Percentiles rank a stretch among this genome's conserved stretches.
These are phyloP conservation scores for Agrotis segetum DNA, from an alignment of 2,888 invertebrate genomes.

Conservation along the genomic window DNA sequence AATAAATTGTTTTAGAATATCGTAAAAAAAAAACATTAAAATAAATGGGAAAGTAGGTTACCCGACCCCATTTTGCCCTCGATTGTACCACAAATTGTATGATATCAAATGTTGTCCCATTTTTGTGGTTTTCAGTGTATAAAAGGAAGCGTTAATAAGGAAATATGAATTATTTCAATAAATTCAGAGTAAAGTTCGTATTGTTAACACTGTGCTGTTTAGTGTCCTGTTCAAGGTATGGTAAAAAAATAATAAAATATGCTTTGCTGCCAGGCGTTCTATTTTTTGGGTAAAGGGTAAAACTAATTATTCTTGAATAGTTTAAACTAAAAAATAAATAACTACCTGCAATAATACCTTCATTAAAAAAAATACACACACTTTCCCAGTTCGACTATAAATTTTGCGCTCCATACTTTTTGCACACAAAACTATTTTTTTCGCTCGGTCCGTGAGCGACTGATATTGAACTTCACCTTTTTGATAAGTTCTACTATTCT, in stretches of 20 bases:
- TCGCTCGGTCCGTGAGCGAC: conserved; percentile 7
- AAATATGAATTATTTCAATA: conserved; percentile 41
- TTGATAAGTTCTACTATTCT: conserved; percentile 27
- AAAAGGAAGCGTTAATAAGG: conserved; percentile 33
- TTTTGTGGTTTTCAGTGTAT: conserved; percentile 38
- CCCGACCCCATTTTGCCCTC: conserved; percentile 61
- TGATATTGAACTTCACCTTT: conserved; percentile 42
- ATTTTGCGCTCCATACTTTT: conserved; percentile 19
- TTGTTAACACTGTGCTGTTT: conserved; percentile 26
- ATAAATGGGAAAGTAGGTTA: conserved; percentile 13
- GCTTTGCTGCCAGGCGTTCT: not conserved
- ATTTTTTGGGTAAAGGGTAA: no score
- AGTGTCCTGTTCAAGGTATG: conserved; percentile 6
- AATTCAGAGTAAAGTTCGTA: conserved; percentile 2
- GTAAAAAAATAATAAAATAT: not conserved
- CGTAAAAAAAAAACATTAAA: no score
- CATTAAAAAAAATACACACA: no score
- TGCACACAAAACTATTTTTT: conserved; percentile 12
- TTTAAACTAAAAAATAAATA: no score
- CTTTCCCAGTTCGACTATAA: no score
- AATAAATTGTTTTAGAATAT: no score
- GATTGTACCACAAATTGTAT: conserved; percentile 37
- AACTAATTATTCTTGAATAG: no score
- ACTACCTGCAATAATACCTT: no score
- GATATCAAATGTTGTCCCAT: conserved; percentile 23